Conservation (phyloP, 2,797 vertebrate species). For the Coregonus sp. region DNA sequence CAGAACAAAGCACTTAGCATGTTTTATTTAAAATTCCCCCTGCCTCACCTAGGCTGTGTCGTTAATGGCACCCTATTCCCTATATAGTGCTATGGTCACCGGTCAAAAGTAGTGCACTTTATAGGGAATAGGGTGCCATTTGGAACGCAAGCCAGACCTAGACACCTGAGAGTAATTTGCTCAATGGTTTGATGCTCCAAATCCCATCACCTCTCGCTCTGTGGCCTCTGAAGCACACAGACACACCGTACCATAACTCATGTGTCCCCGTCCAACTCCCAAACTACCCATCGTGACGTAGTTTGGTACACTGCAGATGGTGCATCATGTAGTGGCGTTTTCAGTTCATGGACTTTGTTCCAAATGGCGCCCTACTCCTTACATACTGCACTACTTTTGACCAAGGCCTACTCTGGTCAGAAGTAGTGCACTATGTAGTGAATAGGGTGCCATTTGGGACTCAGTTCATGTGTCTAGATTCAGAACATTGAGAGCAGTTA, state of each 20-base stretch:
- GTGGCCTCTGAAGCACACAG: slow-evolving; percentile 31
- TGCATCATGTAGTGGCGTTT: slow-evolving; percentile 46
- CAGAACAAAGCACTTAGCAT: slow-evolving; percentile 58
- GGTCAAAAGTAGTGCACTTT: background rate
- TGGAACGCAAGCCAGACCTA: slow-evolving; percentile 43
- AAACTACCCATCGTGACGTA: slow-evolving; percentile 47
- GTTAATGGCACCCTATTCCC: background rate
- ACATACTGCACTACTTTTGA: too few species aligned
- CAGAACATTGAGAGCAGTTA: slow-evolving; percentile 50
- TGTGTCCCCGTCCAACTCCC: slow-evolving; percentile 23
- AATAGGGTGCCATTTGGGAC: background rate
- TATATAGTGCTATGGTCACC: background rate
- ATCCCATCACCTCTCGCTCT: slow-evolving; percentile 28
- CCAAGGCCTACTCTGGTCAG: background rate
- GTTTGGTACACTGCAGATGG: slow-evolving; percentile 53
- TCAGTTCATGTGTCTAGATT: slow-evolving; percentile 40
- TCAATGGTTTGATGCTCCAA: slow-evolving; percentile 14
- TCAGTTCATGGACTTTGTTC: slow-evolving; percentile 25
- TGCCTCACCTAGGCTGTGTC: background rate
- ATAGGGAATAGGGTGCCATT: background rate
- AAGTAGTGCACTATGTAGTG: background rate
- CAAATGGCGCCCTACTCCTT: background rate
- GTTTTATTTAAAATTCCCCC: slow-evolving; percentile 55
- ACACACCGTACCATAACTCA: slow-evolving; percentile 35
- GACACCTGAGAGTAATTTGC: slow-evolving; percentile 30